These are phyloP conservation scores for Monarcha castaneiventris DNA, from an alignment of 2,113 vertebrate genomes.

Conservation along the genomic window DNA sequence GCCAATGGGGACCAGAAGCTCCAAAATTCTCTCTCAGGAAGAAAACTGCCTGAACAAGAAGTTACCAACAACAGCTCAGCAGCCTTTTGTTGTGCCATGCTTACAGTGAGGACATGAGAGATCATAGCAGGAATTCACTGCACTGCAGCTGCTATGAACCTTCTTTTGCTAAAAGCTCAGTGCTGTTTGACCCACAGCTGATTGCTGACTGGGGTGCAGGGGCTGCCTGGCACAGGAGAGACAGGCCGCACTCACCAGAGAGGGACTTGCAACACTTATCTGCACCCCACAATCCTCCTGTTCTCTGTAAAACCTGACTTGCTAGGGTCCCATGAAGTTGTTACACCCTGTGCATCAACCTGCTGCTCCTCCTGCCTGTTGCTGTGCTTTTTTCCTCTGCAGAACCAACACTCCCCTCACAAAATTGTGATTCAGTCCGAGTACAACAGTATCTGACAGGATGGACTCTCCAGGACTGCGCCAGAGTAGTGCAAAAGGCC, in stretches of 20 bases:
- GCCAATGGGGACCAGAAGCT: fast-evolving
- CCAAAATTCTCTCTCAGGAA: background rate
- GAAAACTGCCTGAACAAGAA: background rate
- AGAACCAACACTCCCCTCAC: background rate
- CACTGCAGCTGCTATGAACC: background rate
- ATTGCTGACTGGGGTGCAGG: background rate
- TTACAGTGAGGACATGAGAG: background rate
- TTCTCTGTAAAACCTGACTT: background rate
- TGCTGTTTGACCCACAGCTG: background rate
- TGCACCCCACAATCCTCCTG: background rate
- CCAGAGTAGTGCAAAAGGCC: background rate
- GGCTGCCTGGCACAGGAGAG: background rate
- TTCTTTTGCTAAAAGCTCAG: background rate
- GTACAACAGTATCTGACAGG: background rate
- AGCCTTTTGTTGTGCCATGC: background rate
- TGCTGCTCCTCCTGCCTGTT: background rate
- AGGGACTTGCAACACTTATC: background rate
- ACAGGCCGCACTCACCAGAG: background rate
- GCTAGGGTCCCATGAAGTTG: background rate
- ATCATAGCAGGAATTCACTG: background rate
- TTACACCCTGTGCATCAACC: background rate
- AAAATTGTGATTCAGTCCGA: background rate
- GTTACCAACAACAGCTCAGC: background rate
- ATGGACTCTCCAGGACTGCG: fast-evolving
- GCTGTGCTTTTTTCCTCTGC: background rate